Evolutionary conservation across 2,797 vertebrate genomes (phyloP), one percentile per base, ranked within the genome.

Genomic region (Euthynnus affinis): DNA sequence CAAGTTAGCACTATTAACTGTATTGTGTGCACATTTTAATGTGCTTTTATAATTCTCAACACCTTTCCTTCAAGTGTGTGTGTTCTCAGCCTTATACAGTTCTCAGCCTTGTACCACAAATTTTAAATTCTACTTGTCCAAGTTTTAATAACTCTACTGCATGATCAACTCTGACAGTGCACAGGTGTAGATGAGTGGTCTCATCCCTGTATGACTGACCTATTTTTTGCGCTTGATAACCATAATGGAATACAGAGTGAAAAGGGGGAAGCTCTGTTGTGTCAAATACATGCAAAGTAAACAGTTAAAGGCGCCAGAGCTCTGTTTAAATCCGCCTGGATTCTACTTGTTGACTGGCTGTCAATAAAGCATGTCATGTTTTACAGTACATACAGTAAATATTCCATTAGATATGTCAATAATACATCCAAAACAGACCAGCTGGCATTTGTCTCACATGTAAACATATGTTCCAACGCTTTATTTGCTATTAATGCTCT

Each of bases 401-500:
- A 18, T 58, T 10, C 17, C 22, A 13, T 34, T 52, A 71, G 4
- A 64, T 32, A 22, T 53, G 63, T 72, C 57, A 73, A 73, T 65
- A 71, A 85, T 44, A 56, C 52, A 66, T 58, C 59, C 25, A 48
- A 32, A 25, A 69, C 13, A 62, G 13, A 79, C 79, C 13, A 65
- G 42, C 72, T 44, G 72, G 48, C 46, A 46, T 27, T 62, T 55
- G 4, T 42, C 44, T 15, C 25, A 22, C 44, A 64, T 15, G 9
- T 2, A 81, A 63, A 67, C 46, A 77, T 23, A 81, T 23, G 15
- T 51, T 64, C 23, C 8, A 18, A 15, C 18, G 13, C 64, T 73
- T 57, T 68, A 29, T 80, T 78, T 78, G n/a, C n/a, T 52, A 46
- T 79, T 74, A 62, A 75, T 71, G 56, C 77, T 86, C 49, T 56